Conservation (phyloP, 92 coral and sea anemone genomes). For the Zoanthus gigantus region DNA sequence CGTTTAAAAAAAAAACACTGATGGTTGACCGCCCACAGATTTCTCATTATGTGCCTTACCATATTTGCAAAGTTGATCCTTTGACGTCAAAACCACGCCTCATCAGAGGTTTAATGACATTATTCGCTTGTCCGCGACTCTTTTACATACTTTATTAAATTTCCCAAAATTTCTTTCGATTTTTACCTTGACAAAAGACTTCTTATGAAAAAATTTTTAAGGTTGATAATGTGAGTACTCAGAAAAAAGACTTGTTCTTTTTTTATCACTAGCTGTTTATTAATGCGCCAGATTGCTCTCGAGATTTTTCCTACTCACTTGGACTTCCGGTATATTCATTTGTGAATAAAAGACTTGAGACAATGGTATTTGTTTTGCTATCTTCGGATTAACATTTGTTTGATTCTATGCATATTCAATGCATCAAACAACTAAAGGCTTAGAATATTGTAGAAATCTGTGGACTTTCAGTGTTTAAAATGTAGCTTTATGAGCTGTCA, state of each 20-base stretch:
- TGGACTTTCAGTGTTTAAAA: neutral
- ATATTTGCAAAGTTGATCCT: conserved; percentile 61
- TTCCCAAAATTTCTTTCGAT: neutral
- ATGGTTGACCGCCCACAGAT: conserved; percentile 47
- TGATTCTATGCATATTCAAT: conserved; percentile 67
- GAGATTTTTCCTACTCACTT: conserved; percentile 69
- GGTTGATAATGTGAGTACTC: neutral
- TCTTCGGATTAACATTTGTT: conserved; percentile 79
- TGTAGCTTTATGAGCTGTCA: neutral
- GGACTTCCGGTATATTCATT: conserved; percentile 89
- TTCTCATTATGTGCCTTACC: conserved; percentile 57
- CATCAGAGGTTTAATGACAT: conserved; percentile 13
- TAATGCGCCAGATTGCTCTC: conserved; percentile 69
- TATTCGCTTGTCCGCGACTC: conserved; percentile 19
- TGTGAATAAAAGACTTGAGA: conserved; percentile 77
- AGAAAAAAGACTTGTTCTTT: neutral
- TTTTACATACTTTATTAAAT: neutral
- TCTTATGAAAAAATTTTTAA: neutral
- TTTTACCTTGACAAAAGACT: neutral
- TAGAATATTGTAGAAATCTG: neutral
- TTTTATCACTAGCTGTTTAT: conserved; percentile 49
- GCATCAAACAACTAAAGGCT: conserved; percentile 40
- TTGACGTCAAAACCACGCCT: conserved; percentile 88
- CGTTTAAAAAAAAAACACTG: conserved; percentile 34
- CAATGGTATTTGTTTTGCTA: conserved; percentile 75